These are phyloP conservation scores for Zaprionus ghesquierei DNA, from an alignment of 1,140 invertebrate genomes.

Conservation along the genomic window DNA sequence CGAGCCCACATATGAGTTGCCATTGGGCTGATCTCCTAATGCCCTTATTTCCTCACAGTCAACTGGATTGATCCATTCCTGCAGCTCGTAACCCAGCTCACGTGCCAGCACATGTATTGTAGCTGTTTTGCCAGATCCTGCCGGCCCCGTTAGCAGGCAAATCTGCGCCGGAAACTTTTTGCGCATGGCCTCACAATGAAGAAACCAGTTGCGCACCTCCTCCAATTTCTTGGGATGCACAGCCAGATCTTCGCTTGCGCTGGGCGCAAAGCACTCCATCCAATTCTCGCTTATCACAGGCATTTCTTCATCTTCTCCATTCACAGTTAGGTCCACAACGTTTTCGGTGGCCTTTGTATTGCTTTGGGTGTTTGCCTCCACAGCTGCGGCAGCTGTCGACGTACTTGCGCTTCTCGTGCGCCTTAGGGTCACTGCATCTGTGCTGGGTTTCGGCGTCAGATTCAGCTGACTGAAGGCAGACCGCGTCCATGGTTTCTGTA, in stretches of 20 bases:
- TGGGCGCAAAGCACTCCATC: slow-evolving; percentile 85
- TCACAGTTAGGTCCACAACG: slow-evolving; percentile 46
- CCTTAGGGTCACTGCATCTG: slow-evolving; percentile 20
- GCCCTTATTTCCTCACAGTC: slow-evolving; percentile 83
- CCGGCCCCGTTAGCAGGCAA: slow-evolving; percentile 87
- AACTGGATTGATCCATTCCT: slow-evolving; percentile 89
- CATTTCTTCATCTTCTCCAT: slow-evolving; percentile 1
- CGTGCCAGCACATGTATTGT: slow-evolving; percentile 85
- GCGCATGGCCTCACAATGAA: slow-evolving; percentile 67
- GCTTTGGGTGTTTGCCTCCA: neutral
- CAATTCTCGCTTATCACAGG: slow-evolving; percentile 77
- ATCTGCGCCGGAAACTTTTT: slow-evolving; percentile 83
- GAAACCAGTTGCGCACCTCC: slow-evolving; percentile 85
- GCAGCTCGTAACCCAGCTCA: slow-evolving; percentile 84
- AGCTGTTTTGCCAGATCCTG: slow-evolving; percentile 88
- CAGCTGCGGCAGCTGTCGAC: neutral
- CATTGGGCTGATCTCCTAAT: slow-evolving; percentile 56
- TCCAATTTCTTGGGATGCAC: slow-evolving; percentile 86
- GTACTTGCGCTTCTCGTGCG: slow-evolving; percentile 41
- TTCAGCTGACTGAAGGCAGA: slow-evolving; percentile 61
- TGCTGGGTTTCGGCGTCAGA: slow-evolving; percentile 8
- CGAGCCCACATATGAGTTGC: slow-evolving; percentile 83
- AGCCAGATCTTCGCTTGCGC: slow-evolving; percentile 84
- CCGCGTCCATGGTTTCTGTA: slow-evolving; percentile 53
- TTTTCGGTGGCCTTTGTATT: neutral